Evolutionary conservation across 2,888 invertebrate genomes (phyloP), one percentile per base, ranked within the genome.

Genomic region (Celastrina argiolus): DNA sequence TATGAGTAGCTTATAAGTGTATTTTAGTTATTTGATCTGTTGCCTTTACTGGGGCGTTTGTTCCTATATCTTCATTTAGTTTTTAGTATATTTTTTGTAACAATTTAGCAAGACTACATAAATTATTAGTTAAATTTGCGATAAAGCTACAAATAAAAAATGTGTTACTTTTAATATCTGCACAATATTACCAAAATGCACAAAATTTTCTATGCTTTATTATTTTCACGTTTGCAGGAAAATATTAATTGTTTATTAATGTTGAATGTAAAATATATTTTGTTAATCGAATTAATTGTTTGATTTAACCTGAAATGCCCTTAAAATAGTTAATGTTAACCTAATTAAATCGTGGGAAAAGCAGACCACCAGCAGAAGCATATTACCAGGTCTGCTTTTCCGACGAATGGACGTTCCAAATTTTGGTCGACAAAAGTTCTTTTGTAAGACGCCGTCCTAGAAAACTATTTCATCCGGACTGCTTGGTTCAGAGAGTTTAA

Each of bases 211-310:
- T 31, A 59, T 3, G 59, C 36, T 64, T 64, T 64, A 51, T 31
- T 14, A 39, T 64, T 45, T 31, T 63, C 6, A 18, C 18, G 16
- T 42, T 64, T 18, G 45, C 51, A 51, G 22, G 1, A 31, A 22
- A 64, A 41, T 63, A 28, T 63, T 42, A 36, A 51, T 51, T 14
- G 31, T 51, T 34, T 26, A 51, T 34, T 26, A 51, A 45, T 34
- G 36, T 64, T 31, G 51, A 65, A 56, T 65, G 56, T 65, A 56
- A 18, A 65, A 65, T 65, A 65, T 65, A 65, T 65, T 65, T 65
- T 65, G 56, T 56, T 36, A 56, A 36, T 56, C 45, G 18, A 36
- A 56, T 14, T 2, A 12, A 36, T 56, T 18, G 31, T 65, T 65
- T 65, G 14, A 36, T 56, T 26, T 22, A 26, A 12, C 51, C 51